Evolutionary conservation across 2,797 vertebrate species (phyloP).

Genomic region (Propithecus deckenii): DNA sequence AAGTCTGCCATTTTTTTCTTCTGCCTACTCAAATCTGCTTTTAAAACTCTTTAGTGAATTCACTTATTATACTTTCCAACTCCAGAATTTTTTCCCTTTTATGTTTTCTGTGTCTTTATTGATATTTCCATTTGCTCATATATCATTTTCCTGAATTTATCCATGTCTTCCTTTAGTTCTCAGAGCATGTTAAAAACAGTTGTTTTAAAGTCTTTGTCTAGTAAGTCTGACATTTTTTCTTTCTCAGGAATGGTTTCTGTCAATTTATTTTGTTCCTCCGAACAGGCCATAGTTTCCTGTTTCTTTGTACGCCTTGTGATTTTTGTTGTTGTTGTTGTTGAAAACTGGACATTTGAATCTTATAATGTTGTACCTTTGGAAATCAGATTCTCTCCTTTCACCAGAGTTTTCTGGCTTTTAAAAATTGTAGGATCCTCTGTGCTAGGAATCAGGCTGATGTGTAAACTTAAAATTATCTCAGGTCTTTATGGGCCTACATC

Average conservation of each 20-base stretch:
- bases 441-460: background rate
- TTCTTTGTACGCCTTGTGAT: background rate
- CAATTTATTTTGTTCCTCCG: background rate
- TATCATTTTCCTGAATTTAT: background rate
- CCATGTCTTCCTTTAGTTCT: background rate
- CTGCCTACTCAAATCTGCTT: background rate
- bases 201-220: background rate
- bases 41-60: background rate
- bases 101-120: background rate
- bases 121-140: background rate
- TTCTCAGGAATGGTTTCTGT: background rate
- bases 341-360: background rate
- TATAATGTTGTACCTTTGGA: background rate
- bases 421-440: background rate
- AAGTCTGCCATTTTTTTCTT: background rate
- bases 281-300: background rate
- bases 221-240: background rate
- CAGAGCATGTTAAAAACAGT: background rate
- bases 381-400: background rate
- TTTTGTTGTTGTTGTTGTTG: background rate
- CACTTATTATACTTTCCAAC: background rate
- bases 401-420: background rate
- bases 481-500: background rate
- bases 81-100: background rate
- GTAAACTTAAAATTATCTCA: background rate